Base-by-base conservation (phyloP, 1,140 invertebrate genomes). In the Pseudomyrmex sp. region DNA sequence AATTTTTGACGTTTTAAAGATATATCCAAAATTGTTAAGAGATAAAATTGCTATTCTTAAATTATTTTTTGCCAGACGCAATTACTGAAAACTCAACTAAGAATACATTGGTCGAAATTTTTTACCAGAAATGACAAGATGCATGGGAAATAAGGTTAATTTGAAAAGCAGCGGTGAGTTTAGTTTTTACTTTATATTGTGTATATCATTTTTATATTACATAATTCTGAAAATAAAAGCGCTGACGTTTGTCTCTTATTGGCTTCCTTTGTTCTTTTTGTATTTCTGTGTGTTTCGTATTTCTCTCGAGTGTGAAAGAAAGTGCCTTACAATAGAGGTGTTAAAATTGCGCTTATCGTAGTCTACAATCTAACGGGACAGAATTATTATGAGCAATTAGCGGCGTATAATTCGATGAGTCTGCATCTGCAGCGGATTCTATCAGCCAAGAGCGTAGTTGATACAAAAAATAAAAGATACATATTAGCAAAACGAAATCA, bases 341-440 rank as follows among this genome's bases (percentile, higher is more conserved):
- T 7, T 35, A 35, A 35, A 35, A 35, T 35, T 35, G 35, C 35
- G 35, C 35, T 35, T 8, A 9, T 70, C 15, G 26, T 66, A 93
- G 92, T 82, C 7, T 93, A 93, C 68, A 94, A 94, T 88, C 91
- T 91, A 58, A 92, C 87, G 26, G 93, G 93, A 23, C 90, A 94
- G 77, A 91, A 85, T 52, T 94, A 91, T 84, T 91, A 90, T 50
- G 79, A 93, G 35, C 93, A 94, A 91, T 86, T 94, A 79, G 69
- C 90, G n/a, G 87, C 92, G 7, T 93, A 92, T 61, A 93, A 94
- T 84, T 91, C 89, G 2, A 94, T 94, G 93, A 91, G 82, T 50
- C 79, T 84, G 10, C 93, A 94, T 52, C 63, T 94, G 46, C 93
- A 92, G 20, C 91, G 92, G 7, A 83, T 94, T 66, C 77, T 94